phyloP scores from a whole-genome alignment of 1,140 invertebrate species.

The Drosophila teissieri region DNA sequence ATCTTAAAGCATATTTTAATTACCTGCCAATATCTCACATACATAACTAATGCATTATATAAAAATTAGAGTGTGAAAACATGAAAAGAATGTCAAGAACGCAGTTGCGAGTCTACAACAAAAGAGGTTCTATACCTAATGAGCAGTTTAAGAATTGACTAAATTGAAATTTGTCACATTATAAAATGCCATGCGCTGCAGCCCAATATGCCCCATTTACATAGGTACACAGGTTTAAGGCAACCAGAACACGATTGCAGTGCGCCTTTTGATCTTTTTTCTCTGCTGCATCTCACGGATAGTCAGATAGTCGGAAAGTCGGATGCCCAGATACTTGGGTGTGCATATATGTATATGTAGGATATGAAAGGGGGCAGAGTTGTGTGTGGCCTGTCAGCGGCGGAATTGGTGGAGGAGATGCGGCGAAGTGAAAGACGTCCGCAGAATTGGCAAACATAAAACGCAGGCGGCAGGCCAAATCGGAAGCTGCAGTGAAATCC shows the following conservation, averaged over 20 bases:
- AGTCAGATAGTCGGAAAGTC: conserved; percentile 8
- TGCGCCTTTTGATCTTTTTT: conserved; percentile 68
- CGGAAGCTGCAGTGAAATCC: conserved; percentile 37
- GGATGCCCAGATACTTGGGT: not conserved
- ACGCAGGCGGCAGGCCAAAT: conserved; percentile 29
- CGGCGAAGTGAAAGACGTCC: conserved; percentile 49
- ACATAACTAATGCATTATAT: not conserved
- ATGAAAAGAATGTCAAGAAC: no score
- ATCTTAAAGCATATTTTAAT: not conserved
- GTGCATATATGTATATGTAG: not conserved
- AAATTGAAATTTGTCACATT: no score
- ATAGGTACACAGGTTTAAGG: not conserved
- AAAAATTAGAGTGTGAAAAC: not conserved
- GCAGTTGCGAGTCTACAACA: no score
- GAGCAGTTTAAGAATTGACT: no score
- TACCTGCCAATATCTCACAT: no score
- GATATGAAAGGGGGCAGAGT: conserved; percentile 1
- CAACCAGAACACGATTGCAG: conserved; percentile 42
- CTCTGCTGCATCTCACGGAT: conserved; percentile 35
- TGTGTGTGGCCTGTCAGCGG: conserved; percentile 44
- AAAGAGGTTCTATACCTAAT: no score
- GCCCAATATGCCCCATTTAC: conserved; percentile 15
- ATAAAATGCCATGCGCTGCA: no score
- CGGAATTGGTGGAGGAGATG: conserved; percentile 1
- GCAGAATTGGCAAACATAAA: conserved; percentile 43